Base-by-base conservation (phyloP, 1,140 invertebrate genomes). In the Bombus waltoni region DNA sequence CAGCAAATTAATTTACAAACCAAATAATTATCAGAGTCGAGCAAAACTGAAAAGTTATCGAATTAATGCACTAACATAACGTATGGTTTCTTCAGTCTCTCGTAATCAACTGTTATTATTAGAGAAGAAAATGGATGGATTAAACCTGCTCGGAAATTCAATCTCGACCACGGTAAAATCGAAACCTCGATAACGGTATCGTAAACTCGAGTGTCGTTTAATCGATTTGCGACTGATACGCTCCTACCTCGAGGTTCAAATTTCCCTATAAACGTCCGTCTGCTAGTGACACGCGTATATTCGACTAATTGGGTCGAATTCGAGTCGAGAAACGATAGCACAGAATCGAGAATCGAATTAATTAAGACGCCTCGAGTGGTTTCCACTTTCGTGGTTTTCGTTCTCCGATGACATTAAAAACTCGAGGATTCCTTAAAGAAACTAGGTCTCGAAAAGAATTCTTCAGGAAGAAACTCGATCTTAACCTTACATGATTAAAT, bases 141-240 rank as follows among this genome's bases (percentile, higher is more conserved):
- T 18, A 68, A 68, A 68, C 9, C 3, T 25, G 38, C 28, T 40
- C 9, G 13, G 9, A 28, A 71, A 32, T 71, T 40, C 22, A 25
- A 72, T 72, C 70, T 72, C 5, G 2, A 2, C 38, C 11, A 25
- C 8, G 18, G 18, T 38, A 38, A 15, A 71, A 71, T 71, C 38
- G 65, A 40, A 40, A 28, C 22, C 38, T 13, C 38, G 38, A 44
- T 42, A 22, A 42, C 9, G 28, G 44, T 57, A 75, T 75, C 73
- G 47, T 57, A 75, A 75, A 57, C 73, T 74, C 22, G 47, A 57
- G n/a, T 73, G n/a, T 44, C 72, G n/a, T 40, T 53, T 22, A 28
- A 74, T 74, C 42, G 42, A 47, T 74, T 74, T 5, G 44, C n/a
- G 25, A 74, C 53, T 35, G 32, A 53, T 13, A 13, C 40, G 25